phyloP scores from a whole-genome alignment of 2,888 invertebrate species.

The Hetaerina titia region DNA sequence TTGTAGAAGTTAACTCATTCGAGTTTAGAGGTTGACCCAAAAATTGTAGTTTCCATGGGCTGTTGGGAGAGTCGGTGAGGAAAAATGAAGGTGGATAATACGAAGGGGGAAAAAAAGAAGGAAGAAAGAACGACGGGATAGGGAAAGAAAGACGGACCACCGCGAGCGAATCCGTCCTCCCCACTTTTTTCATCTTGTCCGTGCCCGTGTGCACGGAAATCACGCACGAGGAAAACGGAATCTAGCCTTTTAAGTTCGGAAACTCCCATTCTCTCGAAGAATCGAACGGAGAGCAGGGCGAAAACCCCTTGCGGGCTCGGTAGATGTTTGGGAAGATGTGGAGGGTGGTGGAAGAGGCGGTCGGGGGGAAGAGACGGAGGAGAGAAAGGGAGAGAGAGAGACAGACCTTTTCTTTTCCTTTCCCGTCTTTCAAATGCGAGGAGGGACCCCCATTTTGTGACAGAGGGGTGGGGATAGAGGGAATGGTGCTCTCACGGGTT shows the following conservation, averaged over 20 bases:
- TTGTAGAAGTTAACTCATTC: too few relatives aligned
- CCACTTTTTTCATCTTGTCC: background rate
- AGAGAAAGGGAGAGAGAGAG: background rate
- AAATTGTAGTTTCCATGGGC: background rate
- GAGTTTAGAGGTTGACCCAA: background rate
- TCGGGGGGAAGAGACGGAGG: background rate
- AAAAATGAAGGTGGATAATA: background rate
- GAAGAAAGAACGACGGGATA: background rate
- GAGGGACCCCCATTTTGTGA: background rate
- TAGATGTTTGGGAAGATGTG: too few relatives aligned
- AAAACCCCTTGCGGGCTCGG: background rate
- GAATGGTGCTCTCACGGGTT: background rate
- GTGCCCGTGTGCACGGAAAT: conserved; percentile 30
- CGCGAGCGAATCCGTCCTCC: background rate
- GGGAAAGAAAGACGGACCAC: background rate
- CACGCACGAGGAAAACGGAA: conserved; percentile 13
- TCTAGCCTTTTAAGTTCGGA: conserved; percentile 34
- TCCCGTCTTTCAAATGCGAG: background rate
- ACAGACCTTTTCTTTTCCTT: background rate
- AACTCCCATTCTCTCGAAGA: background rate
- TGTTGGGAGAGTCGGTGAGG: background rate
- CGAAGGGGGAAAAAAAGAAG: background rate
- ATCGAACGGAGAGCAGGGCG: background rate
- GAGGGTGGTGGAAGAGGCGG: background rate
- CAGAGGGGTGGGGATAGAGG: background rate